Base-by-base conservation (phyloP, 2,113 vertebrate genomes). In the Psephotus haematonotus region DNA sequence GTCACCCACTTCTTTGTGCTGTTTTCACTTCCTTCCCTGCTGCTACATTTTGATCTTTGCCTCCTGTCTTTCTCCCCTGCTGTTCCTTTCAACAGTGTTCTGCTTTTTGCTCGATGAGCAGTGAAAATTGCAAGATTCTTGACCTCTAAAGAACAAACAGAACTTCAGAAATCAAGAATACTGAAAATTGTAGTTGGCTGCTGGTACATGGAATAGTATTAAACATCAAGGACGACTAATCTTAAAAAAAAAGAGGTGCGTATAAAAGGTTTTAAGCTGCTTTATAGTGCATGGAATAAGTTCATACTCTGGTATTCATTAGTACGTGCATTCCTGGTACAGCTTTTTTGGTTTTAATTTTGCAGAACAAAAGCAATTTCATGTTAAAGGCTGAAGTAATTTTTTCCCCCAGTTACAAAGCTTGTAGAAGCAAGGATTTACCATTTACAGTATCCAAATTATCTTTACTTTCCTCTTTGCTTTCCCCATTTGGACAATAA, bases 1-100 rank as follows among this genome's bases (percentile, higher is more conserved):
- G 39, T 53, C 57, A 88, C 52, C 20, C 49, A 47, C 14, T 14
- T 91, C 25, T 80, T 79, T 17, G 2, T 76, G n/a, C 37, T 84
- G 44, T 75, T 96, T 92, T 83, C 67, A 90, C 70, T 85, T 76
- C 50, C 60, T 71, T 84, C 37, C 62, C 47, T 82, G 76, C 82
- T 92, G 82, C 50, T 86, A 50, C 60, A 39, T 92, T 94, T 95
- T 97, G 84, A 90, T 91, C 84, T 87, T 91, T 90, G n/a, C 49
- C 87, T 75, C 74, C 57, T 82, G 33, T 64, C 47, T 87, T 25
- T 84, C 43, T 79, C n/a, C 27, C 81, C 74, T 80, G 70, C 70
- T 69, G 62, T 31, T 86, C 35, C 85, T 87, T 89, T 94, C 67
- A 44, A 64, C 20, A 55, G n/a, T 49, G 41, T 82, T 93, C 84